These are phyloP conservation scores for Scaptomyza polygonia DNA, from an alignment of 2,888 invertebrate species.

Conservation along the genomic window DNA sequence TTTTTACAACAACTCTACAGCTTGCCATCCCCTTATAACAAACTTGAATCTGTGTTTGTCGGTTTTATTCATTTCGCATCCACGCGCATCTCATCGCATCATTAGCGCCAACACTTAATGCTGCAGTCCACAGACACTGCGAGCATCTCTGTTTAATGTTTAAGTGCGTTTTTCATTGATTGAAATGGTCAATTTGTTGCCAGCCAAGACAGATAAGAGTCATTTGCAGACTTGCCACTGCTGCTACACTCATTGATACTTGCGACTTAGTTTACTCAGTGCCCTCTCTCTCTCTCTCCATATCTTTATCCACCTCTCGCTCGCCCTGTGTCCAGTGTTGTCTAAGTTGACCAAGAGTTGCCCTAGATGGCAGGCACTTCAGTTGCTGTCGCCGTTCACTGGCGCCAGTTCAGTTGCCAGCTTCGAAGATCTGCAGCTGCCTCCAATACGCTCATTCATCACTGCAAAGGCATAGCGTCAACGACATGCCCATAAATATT, in stretches of 20 bases:
- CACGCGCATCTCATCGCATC: constrained; percentile 62
- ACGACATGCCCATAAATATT: constrained; percentile 66
- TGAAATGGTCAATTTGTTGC: constrained; percentile 77
- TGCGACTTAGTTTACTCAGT: constrained; percentile 15
- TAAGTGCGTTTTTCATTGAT: constrained; percentile 79
- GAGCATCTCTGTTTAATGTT: constrained; percentile 59
- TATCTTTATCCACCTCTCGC: not conserved
- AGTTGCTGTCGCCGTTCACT: constrained; percentile 41
- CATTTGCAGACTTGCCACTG: constrained; percentile 33
- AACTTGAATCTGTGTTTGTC: not conserved
- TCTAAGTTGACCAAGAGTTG: constrained; percentile 38
- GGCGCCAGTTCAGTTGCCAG: constrained; percentile 51
- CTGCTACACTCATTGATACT: constrained; percentile 54
- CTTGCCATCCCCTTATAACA: constrained; percentile 11
- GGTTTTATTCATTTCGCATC: constrained; percentile 36
- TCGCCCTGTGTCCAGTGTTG: constrained; percentile 13
- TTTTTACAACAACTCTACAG: constrained; percentile 21
- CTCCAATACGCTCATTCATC: constrained; percentile 60
- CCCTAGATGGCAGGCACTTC: constrained; percentile 62
- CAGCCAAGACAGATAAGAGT: constrained; percentile 40
- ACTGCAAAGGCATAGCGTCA: constrained; percentile 44
- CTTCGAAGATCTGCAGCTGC: constrained; percentile 44
- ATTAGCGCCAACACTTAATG: constrained; percentile 76
- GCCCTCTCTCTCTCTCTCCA: not conserved
- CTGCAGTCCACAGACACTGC: constrained; percentile 21